Conservation (phyloP, 23 tunicate genomes). For the Styela clava region DNA sequence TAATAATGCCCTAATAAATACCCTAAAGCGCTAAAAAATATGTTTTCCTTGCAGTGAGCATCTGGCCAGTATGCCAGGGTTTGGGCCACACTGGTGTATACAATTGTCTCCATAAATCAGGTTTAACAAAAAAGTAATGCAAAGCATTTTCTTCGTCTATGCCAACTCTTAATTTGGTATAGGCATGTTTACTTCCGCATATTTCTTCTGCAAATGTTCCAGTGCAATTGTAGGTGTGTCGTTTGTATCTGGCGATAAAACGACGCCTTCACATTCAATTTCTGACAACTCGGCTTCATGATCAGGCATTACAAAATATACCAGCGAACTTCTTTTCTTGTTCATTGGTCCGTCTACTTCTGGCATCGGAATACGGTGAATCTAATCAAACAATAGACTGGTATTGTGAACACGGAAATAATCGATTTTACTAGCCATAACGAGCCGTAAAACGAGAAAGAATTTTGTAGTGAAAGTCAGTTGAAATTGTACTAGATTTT, state of each 20-base stretch:
- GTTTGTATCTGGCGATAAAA: not conserved
- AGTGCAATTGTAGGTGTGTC: not conserved
- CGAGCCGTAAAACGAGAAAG: no score
- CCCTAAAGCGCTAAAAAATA: no score
- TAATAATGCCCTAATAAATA: no score
- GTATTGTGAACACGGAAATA: not conserved
- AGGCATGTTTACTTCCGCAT: not conserved
- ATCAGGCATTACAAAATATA: constrained; percentile 7
- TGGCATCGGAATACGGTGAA: not conserved
- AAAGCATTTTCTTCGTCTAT: no score
- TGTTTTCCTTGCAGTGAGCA: no score
- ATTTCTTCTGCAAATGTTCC: not conserved
- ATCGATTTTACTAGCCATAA: no score
- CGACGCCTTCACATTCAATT: not conserved
- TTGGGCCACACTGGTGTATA: no score
- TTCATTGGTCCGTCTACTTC: not conserved
- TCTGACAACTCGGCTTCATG: constrained; percentile 2
- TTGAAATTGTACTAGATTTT: no score
- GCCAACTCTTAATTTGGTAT: not conserved
- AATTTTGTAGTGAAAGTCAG: no score
- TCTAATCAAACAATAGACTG: not conserved
- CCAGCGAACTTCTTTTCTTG: not conserved
- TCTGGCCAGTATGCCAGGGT: no score
- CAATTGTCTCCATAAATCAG: no score
- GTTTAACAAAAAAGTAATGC: no score